These are phyloP conservation scores for Drosophila rubida DNA, from an alignment of 2,888 invertebrate genomes.

Conservation along the genomic window DNA sequence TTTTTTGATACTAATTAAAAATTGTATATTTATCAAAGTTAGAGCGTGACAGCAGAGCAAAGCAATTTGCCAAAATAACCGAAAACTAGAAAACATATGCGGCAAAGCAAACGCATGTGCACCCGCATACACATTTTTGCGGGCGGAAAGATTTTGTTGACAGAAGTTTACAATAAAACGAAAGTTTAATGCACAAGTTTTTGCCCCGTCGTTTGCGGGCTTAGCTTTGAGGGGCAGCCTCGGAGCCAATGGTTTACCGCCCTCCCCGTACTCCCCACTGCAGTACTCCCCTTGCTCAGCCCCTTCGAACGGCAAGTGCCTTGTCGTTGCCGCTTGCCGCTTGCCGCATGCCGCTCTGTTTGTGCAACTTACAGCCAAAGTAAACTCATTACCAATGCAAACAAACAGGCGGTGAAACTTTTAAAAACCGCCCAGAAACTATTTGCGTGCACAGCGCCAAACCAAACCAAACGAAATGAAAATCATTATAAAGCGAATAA, in stretches of 20 bases:
- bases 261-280: not conserved
- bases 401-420: slow-evolving; percentile 77
- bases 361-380: slow-evolving; percentile 80
- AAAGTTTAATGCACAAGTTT: slow-evolving; percentile 80
- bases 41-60: slow-evolving; percentile 37
- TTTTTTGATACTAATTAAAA: slow-evolving; percentile 72
- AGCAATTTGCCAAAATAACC: slow-evolving; percentile 63
- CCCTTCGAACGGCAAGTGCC: too few species aligned
- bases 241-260: not conserved
- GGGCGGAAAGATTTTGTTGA: slow-evolving; percentile 73
- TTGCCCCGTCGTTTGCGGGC: slow-evolving; percentile 43
- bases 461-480: slow-evolving; percentile 50
- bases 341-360: slow-evolving; percentile 59
- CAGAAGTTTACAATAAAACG: slow-evolving; percentile 78
- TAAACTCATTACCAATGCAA: slow-evolving; percentile 83
- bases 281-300: not conserved
- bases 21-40: slow-evolving; percentile 76
- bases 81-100: slow-evolving; percentile 60
- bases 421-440: slow-evolving; percentile 63
- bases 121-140: slow-evolving; percentile 46
- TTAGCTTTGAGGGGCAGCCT: slow-evolving; percentile 46
- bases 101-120: slow-evolving; percentile 35
- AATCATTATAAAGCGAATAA: slow-evolving; percentile 58
- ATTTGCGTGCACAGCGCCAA: slow-evolving; percentile 56
- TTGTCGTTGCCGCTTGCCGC: slow-evolving; percentile 4